phyloP scores from a whole-genome alignment of 2,888 invertebrate species.

The Empis livida region DNA sequence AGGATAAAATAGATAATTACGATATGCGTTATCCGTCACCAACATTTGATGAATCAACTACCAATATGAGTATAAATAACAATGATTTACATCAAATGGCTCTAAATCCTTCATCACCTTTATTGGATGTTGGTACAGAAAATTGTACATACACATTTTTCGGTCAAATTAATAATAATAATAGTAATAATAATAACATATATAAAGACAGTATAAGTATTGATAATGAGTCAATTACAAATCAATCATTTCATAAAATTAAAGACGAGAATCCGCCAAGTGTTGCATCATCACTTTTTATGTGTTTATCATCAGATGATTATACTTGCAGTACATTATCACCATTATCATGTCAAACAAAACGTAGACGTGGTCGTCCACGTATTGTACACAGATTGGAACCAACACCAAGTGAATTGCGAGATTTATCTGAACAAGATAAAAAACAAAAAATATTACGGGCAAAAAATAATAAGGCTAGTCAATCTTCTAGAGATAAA shows the following conservation, averaged over 20 bases:
- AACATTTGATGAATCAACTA: background rate
- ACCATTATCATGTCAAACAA: background rate
- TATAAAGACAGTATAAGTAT: no score
- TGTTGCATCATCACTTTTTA: background rate
- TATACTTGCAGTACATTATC: background rate
- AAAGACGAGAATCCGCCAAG: background rate
- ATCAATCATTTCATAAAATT: background rate
- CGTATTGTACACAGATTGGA: background rate
- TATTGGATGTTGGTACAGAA: background rate
- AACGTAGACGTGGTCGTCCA: background rate
- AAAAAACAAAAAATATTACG: background rate
- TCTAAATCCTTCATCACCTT: background rate
- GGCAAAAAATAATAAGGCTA: background rate
- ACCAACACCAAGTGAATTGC: background rate
- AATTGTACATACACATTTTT: background rate
- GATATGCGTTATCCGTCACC: no score
- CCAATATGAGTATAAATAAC: background rate
- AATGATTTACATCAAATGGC: background rate
- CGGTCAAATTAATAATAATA: no score
- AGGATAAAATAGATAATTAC: no score
- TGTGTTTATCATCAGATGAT: background rate
- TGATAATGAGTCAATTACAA: no score
- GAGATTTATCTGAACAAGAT: background rate
- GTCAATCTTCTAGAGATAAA: background rate
- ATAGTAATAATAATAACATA: no score